phyloP scores from a whole-genome alignment of 1,140 invertebrate genomes.

The Plectrocnemia conspersa region DNA sequence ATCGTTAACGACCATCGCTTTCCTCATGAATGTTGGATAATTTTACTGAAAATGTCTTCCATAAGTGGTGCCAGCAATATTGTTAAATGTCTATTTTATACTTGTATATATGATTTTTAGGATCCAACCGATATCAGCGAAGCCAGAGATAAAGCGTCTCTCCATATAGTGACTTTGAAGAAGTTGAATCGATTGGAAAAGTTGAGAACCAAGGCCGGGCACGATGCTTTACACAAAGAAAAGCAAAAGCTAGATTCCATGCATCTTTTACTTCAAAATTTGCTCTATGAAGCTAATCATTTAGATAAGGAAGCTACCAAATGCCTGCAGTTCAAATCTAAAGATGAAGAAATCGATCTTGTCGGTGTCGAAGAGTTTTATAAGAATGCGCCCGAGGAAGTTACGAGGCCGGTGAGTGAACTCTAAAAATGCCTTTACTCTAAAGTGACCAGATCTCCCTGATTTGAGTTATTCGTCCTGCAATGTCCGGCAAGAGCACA shows the following conservation, averaged over 20 bases:
- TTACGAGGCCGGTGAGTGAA: constrained; percentile 62
- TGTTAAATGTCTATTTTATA: background rate
- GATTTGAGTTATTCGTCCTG: too few relatives aligned
- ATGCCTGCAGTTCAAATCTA: constrained; percentile 91
- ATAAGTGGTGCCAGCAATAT: constrained; percentile 8
- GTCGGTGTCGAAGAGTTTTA: constrained; percentile 83
- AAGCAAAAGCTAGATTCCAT: constrained; percentile 85
- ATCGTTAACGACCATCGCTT: background rate
- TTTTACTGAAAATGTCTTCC: constrained; percentile 5
- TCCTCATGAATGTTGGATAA: background rate
- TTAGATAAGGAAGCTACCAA: constrained; percentile 90
- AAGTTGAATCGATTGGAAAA: constrained; percentile 90
- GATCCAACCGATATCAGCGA: constrained; percentile 58
- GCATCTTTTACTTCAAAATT: constrained; percentile 87
- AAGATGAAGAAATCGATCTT: constrained; percentile 89
- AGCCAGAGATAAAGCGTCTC: constrained; percentile 64
- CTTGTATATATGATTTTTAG: constrained; percentile 43
- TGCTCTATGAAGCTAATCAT: constrained; percentile 93
- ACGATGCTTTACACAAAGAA: constrained; percentile 72
- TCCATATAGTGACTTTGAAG: constrained; percentile 75
- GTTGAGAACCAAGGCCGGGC: constrained; percentile 71
- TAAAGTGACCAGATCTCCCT: too few relatives aligned
- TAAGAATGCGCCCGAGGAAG: constrained; percentile 68
- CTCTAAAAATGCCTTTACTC: too few relatives aligned
- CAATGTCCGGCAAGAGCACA: too few relatives aligned